Conservation (phyloP, 2,888 invertebrate genomes). For the Pristionchus japonicus region DNA sequence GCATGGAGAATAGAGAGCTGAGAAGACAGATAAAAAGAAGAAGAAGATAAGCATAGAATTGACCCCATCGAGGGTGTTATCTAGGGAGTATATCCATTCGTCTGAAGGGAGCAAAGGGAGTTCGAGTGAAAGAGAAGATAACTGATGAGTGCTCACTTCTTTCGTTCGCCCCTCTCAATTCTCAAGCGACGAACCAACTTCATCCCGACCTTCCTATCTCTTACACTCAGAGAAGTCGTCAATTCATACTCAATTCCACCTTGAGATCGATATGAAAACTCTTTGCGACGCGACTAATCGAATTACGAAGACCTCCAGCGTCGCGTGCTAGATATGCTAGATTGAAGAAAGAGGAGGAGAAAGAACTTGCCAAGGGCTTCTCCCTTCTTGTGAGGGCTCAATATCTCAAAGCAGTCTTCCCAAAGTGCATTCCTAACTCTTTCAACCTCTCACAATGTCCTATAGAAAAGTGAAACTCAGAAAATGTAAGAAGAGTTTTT, state of each 20-base stretch:
- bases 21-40: neutral
- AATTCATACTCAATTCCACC: neutral
- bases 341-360: neutral
- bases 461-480: neutral
- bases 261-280: constrained; percentile 1
- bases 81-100: neutral
- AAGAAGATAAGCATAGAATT: neutral
- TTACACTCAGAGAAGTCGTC: neutral
- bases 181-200: constrained; percentile 1
- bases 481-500: too few species aligned
- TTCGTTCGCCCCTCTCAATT: neutral
- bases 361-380: neutral
- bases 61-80: neutral
- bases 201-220: constrained; percentile 1
- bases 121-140: constrained; percentile 2
- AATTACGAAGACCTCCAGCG: constrained; percentile 14
- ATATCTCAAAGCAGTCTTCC: neutral
- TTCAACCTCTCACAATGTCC: neutral
- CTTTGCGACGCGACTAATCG: neutral
- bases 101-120: neutral
- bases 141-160: neutral
- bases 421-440: neutral
- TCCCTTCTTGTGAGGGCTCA: neutral
- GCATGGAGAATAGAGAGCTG: neutral
- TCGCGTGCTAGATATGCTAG: constrained; percentile 1